Conservation (phyloP, 2,888 invertebrate genomes). For the Drosophila demipolita region DNA sequence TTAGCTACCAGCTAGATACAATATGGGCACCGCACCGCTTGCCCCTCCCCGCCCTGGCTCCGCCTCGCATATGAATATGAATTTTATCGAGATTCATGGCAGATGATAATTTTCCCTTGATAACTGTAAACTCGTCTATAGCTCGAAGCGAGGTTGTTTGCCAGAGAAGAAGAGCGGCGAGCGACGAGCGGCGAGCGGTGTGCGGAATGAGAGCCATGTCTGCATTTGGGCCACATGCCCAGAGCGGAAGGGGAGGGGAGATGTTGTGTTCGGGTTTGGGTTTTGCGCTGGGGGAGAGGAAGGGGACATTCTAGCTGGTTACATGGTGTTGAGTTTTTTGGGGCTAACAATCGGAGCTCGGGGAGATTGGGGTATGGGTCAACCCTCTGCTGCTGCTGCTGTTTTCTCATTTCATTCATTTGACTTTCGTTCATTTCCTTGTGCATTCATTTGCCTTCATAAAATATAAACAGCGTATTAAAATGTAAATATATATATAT, state of each 20-base stretch:
- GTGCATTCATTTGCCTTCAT: constrained; percentile 81
- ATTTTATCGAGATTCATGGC: constrained; percentile 81
- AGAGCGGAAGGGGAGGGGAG: constrained; percentile 3
- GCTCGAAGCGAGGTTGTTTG: constrained; percentile 83
- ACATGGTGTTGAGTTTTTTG: constrained; percentile 78
- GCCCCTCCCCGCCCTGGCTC: constrained; percentile 24
- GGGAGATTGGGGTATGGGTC: constrained; percentile 10
- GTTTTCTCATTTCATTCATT: constrained; percentile 65
- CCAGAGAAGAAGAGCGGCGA: constrained; percentile 22
- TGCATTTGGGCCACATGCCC: constrained; percentile 46
- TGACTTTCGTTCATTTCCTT: constrained; percentile 75
- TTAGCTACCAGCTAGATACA: constrained; percentile 76
- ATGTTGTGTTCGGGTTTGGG: not conserved
- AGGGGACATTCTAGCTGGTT: constrained; percentile 34
- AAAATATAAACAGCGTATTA: constrained; percentile 83
- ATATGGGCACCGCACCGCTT: constrained; percentile 39
- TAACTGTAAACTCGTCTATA: constrained; percentile 84
- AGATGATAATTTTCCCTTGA: constrained; percentile 85
- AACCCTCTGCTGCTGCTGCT: constrained; percentile 4
- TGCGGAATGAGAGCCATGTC: constrained; percentile 32
- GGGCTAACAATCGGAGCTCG: constrained; percentile 22
- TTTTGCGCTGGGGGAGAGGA: not conserved
- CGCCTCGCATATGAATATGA: constrained; percentile 77
- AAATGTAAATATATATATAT: constrained; percentile 72
- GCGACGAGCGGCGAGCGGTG: not conserved